These are phyloP conservation scores for Pollimyrus isidori DNA, from an alignment of 2,113 vertebrate species.

Conservation along the genomic window DNA sequence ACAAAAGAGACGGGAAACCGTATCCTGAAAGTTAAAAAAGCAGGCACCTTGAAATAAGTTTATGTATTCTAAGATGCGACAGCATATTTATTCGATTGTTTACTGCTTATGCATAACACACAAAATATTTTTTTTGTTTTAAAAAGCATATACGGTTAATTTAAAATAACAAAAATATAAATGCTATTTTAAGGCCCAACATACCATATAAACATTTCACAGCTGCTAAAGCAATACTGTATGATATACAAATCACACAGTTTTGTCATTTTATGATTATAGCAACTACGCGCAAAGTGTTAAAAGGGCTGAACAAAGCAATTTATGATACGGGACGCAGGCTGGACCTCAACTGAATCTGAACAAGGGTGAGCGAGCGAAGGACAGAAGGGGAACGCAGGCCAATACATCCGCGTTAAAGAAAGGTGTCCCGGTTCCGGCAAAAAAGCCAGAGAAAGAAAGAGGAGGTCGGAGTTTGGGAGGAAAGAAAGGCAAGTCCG, in stretches of 20 bases:
- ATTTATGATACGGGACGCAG: neutral
- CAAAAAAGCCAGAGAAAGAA: constrained; percentile 51
- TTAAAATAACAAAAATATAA: neutral
- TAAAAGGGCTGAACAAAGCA: neutral
- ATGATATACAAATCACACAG: neutral
- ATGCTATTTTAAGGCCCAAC: neutral
- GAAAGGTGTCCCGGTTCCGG: constrained; percentile 62
- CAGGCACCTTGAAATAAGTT: neutral
- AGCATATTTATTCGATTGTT: neutral
- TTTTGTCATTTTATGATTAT: neutral
- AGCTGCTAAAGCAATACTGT: neutral
- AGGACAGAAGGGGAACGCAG: constrained; percentile 48
- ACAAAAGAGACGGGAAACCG: neutral
- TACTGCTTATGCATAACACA: neutral
- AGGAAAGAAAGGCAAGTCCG: constrained; percentile 62
- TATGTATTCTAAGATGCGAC: neutral
- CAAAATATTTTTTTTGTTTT: neutral
- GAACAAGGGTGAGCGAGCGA: constrained; percentile 33
- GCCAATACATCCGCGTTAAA: constrained; percentile 44
- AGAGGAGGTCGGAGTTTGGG: constrained; percentile 56
- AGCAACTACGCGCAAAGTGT: neutral
- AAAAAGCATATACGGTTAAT: neutral
- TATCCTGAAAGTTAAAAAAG: neutral
- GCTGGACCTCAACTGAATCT: neutral
- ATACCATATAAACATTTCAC: neutral